Percentiles rank a stretch among this genome's conserved stretches.
Evolutionary conservation across 2,797 vertebrate species (phyloP).

Genomic region (Novumbra hubbsi): DNA sequence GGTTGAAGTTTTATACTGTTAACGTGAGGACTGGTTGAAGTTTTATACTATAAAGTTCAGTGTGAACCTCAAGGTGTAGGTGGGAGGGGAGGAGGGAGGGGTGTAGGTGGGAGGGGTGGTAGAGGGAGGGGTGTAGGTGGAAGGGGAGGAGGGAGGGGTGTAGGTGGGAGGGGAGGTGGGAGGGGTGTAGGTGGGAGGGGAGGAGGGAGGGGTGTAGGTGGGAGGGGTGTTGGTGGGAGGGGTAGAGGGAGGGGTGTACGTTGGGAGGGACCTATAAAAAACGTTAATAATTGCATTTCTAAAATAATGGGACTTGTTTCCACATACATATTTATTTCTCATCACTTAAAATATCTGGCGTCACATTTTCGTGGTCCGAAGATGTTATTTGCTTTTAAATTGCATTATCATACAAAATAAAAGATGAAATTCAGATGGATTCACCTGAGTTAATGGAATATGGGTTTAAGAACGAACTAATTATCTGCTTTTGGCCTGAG

Average conservation of each 20-base stretch:
- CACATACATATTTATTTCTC: slow-evolving; percentile 56
- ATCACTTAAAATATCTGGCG: slow-evolving; percentile 45
- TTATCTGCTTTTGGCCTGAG: slow-evolving; percentile 75
- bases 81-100: too few species aligned
- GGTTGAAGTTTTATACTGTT: too few species aligned
- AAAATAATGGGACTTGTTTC: slow-evolving; percentile 52
- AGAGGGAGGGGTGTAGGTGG: too few species aligned
- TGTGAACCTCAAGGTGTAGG: too few species aligned
- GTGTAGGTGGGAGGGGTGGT: too few species aligned
- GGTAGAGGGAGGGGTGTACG: too few species aligned
- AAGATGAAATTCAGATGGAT: slow-evolving; percentile 78
- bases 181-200: slow-evolving; percentile 26
- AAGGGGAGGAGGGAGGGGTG: slow-evolving; percentile 36
- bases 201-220: not conserved
- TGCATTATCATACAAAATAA: slow-evolving; percentile 80
- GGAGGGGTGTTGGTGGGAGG: not conserved
- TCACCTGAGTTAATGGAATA: slow-evolving; percentile 85
- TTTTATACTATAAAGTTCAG: too few species aligned
- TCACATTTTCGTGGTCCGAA: slow-evolving; percentile 58
- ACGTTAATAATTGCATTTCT: slow-evolving; percentile 56
- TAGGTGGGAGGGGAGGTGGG: not conserved
- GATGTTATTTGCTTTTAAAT: slow-evolving; percentile 80
- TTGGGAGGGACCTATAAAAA: slow-evolving; percentile 59
- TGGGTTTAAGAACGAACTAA: slow-evolving; percentile 82
- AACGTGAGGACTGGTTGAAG: too few species aligned